phyloP scores from a whole-genome alignment of 2,888 invertebrate species.

The Drosophila limbata region DNA sequence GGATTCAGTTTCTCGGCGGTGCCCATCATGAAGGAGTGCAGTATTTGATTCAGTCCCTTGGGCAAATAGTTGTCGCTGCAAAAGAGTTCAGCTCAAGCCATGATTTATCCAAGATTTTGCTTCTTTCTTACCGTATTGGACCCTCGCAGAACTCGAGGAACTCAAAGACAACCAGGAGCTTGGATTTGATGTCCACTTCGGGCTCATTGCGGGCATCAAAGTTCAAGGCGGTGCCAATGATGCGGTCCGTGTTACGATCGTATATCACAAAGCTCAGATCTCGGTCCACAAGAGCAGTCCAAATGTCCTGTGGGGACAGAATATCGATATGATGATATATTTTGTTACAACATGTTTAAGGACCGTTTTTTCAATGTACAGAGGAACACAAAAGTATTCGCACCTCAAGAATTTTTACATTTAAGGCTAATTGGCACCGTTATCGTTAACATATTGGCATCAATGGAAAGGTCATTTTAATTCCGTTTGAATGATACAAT shows the following conservation, averaged over 20 bases:
- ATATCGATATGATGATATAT: no score
- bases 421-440: no score
- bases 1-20: constrained; percentile 89
- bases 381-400: no score
- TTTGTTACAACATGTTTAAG: no score
- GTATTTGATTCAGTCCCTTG: constrained; percentile 88
- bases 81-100: background rate
- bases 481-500: no score
- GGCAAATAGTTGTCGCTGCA: constrained; percentile 87
- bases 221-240: constrained; percentile 91
- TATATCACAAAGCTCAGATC: constrained; percentile 91
- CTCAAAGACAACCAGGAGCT: constrained; percentile 90
- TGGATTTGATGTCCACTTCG: constrained; percentile 89
- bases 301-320: constrained; percentile 86
- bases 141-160: constrained; percentile 92
- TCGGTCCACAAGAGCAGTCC: constrained; percentile 89
- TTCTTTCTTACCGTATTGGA: constrained; percentile 87
- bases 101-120: no score
- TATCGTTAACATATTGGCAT: no score
- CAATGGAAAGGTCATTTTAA: no score
- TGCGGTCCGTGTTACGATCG: constrained; percentile 86
- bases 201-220: constrained; percentile 94
- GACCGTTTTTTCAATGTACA: no score
- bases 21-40: constrained; percentile 96
- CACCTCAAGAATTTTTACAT: no score